These are phyloP conservation scores for Characodon lateralis DNA, from an alignment of 2,797 vertebrate species.

Conservation along the genomic window DNA sequence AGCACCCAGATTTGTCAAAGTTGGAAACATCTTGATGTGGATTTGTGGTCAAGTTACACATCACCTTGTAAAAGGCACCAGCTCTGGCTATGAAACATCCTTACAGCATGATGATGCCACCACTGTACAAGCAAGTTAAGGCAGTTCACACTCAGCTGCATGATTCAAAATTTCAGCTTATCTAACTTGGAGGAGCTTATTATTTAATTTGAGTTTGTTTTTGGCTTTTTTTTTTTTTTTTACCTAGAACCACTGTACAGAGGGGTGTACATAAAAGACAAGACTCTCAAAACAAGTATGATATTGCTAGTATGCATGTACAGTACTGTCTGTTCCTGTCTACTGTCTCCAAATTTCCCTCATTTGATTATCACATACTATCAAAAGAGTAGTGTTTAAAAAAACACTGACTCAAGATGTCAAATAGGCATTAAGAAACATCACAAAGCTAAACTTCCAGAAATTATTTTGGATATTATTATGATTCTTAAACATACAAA, in stretches of 20 bases:
- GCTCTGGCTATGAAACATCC: too few species aligned
- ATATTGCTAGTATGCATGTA: background rate
- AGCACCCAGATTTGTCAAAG: background rate
- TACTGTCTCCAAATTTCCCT: background rate
- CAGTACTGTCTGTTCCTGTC: background rate
- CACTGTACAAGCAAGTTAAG: background rate
- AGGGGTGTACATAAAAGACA: background rate
- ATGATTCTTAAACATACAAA: too few species aligned
- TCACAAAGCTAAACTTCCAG: background rate
- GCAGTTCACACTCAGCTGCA: background rate
- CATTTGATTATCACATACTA: background rate
- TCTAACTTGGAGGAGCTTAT: conserved; percentile 14
- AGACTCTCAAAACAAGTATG: background rate
- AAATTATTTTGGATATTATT: too few species aligned
- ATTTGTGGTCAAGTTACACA: background rate
- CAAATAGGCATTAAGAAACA: background rate
- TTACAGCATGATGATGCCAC: too few species aligned
- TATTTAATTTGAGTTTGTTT: conserved; percentile 2
- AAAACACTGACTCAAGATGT: background rate
- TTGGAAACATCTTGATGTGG: background rate
- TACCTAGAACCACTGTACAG: background rate
- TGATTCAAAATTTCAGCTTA: conserved; percentile 3
- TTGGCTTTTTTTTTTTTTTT: background rate
- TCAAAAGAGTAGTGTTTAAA: background rate
- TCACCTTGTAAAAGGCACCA: too few species aligned